These are phyloP conservation scores for Aphelinus atriplicis DNA, from an alignment of 1,140 invertebrate species.

Conservation along the genomic window DNA sequence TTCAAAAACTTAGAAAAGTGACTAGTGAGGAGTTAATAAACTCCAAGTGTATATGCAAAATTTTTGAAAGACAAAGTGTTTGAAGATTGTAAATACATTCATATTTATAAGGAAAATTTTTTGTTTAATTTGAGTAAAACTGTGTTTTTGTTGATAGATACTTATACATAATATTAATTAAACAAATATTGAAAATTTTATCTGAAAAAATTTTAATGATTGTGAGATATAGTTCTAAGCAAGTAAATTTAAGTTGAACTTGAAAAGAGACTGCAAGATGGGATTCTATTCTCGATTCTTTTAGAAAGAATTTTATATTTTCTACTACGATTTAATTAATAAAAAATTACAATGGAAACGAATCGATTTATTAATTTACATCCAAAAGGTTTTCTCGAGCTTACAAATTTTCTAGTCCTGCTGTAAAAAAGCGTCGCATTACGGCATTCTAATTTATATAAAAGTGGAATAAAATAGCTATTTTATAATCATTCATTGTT, in stretches of 20 bases:
- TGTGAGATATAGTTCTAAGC: neutral
- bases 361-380: conserved; percentile 47
- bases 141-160: too few species aligned
- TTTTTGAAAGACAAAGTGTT: too few species aligned
- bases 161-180: too few species aligned
- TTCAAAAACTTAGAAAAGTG: neutral
- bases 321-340: conserved; percentile 17
- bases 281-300: too few species aligned
- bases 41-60: too few species aligned
- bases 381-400: conserved; percentile 28
- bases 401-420: neutral
- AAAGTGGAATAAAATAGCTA: neutral
- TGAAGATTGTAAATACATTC: too few species aligned
- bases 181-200: too few species aligned
- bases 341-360: conserved; percentile 32
- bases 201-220: neutral
- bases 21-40: neutral
- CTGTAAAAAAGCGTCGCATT: neutral
- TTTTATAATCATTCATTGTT: too few species aligned
- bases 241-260: too few species aligned
- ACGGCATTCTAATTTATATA: neutral
- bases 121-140: too few species aligned
- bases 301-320: neutral
- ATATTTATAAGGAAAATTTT: too few species aligned
- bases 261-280: too few species aligned